phyloP scores from a whole-genome alignment of 2,888 invertebrate genomes.

The Cylloceria caligata region DNA sequence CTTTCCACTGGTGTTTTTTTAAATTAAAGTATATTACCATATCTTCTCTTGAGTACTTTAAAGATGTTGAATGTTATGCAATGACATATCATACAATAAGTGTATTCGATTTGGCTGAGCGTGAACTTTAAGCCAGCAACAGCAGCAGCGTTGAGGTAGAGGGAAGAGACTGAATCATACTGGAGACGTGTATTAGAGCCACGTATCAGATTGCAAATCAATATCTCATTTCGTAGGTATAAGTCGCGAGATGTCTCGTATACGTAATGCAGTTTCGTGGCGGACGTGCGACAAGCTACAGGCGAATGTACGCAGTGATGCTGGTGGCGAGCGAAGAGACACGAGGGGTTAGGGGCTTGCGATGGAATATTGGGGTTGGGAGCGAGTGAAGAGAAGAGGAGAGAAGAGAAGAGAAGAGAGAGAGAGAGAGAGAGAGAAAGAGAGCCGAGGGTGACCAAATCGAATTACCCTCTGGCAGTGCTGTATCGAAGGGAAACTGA shows the following conservation, averaged over 20 bases:
- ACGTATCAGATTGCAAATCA: slow-evolving; percentile 81
- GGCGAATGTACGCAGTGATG: slow-evolving; percentile 60
- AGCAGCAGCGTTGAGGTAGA: background rate
- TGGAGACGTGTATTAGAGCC: slow-evolving; percentile 53
- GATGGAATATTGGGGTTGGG: slow-evolving; percentile 30
- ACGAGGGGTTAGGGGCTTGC: slow-evolving; percentile 47
- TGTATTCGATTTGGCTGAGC: background rate
- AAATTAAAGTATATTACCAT: too few species aligned
- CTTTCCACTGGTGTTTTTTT: too few species aligned
- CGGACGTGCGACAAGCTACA: slow-evolving; percentile 68
- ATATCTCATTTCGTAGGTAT: slow-evolving; percentile 81
- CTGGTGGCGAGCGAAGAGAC: slow-evolving; percentile 56
- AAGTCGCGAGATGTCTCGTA: slow-evolving; percentile 78
- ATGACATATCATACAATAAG: background rate
- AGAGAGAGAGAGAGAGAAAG: slow-evolving; percentile 45
- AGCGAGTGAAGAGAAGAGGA: slow-evolving; percentile 32
- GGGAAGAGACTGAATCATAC: background rate
- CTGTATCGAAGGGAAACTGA: slow-evolving; percentile 70
- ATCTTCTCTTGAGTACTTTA: too few species aligned
- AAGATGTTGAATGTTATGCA: background rate
- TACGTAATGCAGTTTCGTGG: slow-evolving; percentile 79
- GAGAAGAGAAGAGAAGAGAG: too few species aligned
- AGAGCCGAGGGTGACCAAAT: slow-evolving; percentile 71
- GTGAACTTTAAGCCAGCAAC: background rate
- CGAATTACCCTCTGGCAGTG: slow-evolving; percentile 78